These are phyloP conservation scores for Anas platyrhynchos DNA, from an alignment of 2,113 vertebrate species.

Conservation along the genomic window DNA sequence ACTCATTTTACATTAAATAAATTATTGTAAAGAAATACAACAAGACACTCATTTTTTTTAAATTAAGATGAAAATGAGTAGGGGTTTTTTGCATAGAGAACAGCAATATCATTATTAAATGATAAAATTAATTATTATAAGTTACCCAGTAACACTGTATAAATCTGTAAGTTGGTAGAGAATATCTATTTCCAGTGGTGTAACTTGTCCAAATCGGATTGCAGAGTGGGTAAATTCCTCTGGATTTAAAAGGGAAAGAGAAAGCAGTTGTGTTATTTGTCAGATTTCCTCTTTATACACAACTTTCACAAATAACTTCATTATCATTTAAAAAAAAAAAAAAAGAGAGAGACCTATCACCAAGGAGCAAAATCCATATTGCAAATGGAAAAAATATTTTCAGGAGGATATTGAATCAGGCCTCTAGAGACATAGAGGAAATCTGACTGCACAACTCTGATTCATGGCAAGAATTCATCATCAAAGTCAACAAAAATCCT, in stretches of 20 bases:
- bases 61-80: not conserved
- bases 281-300: not conserved
- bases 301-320: not conserved
- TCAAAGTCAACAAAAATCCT: not conserved
- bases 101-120: not conserved
- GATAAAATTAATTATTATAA: not conserved
- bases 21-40: not conserved
- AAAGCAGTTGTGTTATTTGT: not conserved
- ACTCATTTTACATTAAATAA: not conserved
- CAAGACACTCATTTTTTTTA: not conserved
- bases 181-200: constrained; percentile 94
- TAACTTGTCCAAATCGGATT: constrained; percentile 96
- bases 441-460: not conserved
- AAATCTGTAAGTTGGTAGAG: constrained; percentile 90
- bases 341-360: not conserved
- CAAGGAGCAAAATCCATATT: not conserved
- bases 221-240: constrained; percentile 96
- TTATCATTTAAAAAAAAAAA: not conserved
- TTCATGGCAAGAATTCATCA: not conserved
- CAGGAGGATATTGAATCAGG: not conserved
- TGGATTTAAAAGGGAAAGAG: constrained; percentile 65
- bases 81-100: not conserved
- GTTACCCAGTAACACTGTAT: constrained; percentile 92
- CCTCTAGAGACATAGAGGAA: not conserved
- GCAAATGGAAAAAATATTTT: not conserved